Evolutionary conservation across 1,140 invertebrate species (phyloP), one percentile per base, ranked within the genome.

Genomic region (Pararge aegeria): DNA sequence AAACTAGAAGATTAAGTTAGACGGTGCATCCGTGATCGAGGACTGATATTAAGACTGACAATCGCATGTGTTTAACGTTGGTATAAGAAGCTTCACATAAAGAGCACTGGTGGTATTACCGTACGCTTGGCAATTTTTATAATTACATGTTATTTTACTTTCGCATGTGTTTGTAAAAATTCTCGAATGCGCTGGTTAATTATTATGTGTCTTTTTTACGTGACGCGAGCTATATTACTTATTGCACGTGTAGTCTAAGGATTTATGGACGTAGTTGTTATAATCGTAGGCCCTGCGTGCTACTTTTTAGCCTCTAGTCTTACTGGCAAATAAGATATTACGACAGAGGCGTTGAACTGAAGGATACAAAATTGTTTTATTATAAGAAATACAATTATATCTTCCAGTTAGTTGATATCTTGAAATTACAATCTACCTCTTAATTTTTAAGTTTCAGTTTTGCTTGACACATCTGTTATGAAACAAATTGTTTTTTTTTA

Each of bases 31-130:
- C 80, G 80, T 84, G 71, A 78, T 79, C 63, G 57, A 81, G 83
- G 78, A 89, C 87, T 89, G 86, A 89, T 79, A 83, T 65, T 62
- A 89, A 89, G 87, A 89, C 87, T 89, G 87, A 89, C 79, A 80
- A 75, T 75, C 70, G 68, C 74, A 80, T 77, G 84, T 85, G 82
- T 89, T 73, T 80, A 75, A 73, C 71, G 64, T 81, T 83, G 73
- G 74, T 78, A 24, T 24, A 24, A 2, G 2, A 24, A 2, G 24
- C 24, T 2, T 24, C 24, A 7, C 24, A 24, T 7, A 24, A 24
- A 24, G 3, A 24, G 2, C 24, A 7, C 24, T 7, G 24, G 7
- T 7, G 24, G 2, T 24, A 2, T 24, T 24, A 24, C n/a, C n/a
- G n/a, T n/a, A n/a, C n/a, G n/a, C n/a, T n/a, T n/a, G n/a, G n/a